A percentile compares a stretch with the other conserved stretches of the same genome.
phyloP scores from a whole-genome alignment of 2,888 invertebrate genomes.

The Ecliptopera silaceata region DNA sequence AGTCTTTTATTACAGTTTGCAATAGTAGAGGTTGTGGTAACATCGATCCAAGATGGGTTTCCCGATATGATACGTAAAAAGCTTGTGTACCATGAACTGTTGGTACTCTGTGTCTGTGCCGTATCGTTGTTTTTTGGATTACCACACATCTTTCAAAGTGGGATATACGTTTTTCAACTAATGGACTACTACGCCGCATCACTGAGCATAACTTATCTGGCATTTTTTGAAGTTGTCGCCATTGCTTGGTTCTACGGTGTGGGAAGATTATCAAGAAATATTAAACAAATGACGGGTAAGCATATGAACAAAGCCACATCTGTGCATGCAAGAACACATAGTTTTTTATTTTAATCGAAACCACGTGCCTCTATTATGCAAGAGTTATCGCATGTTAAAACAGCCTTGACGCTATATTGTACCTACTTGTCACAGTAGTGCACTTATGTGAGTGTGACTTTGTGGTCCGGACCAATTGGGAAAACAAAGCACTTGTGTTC shows the following conservation, averaged over 20 bases:
- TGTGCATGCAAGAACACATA: no score
- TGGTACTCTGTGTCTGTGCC: constrained; percentile 92
- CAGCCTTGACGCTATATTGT: constrained; percentile 27
- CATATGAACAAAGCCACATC: constrained; percentile 8
- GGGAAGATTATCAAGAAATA: constrained; percentile 89
- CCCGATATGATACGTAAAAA: constrained; percentile 92
- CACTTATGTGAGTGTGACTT: constrained; percentile 23
- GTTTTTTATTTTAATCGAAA: neutral
- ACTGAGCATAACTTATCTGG: constrained; percentile 94
- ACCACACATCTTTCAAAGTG: constrained; percentile 94
- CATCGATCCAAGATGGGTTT: constrained; percentile 96
- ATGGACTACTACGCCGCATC: constrained; percentile 97
- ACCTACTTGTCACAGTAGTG: neutral
- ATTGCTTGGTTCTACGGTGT: constrained; percentile 97
- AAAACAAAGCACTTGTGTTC: no score
- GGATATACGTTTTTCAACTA: constrained; percentile 95
- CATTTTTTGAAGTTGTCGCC: constrained; percentile 96
- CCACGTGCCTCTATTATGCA: constrained; percentile 14
- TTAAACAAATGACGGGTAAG: constrained; percentile 94
- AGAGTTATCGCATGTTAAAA: constrained; percentile 17
- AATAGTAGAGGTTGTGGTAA: constrained; percentile 96
- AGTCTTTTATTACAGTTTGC: constrained; percentile 86
- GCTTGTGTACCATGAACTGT: constrained; percentile 92
- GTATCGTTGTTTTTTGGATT: constrained; percentile 93
- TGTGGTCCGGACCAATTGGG: no score